Base-by-base conservation (phyloP, 2,113 vertebrate species). In the Sylvia atricapilla region DNA sequence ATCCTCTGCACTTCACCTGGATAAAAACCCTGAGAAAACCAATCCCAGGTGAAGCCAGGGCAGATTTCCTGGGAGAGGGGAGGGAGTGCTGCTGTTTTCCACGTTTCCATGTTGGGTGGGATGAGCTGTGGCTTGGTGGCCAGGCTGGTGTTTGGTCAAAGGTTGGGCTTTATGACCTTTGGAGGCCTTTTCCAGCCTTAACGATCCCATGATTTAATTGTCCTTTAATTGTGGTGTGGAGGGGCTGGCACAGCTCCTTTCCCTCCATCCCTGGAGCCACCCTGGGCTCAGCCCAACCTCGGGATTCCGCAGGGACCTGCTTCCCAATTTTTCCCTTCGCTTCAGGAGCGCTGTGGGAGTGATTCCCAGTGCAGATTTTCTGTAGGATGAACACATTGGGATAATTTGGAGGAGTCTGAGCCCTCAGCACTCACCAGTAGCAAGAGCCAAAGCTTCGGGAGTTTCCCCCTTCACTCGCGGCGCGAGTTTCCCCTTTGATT, bases 281-380 rank as follows among this genome's bases (percentile, higher is more conserved):
- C n/a, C 39, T 11, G 1, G 0, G 4, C 13, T 25, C 25, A 13
- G 72, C 62, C 39, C 43, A 2, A 1, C 33, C 52, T 0, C 1
- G 0, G 5, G 8, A 3, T 16, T 55, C 23, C 23, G 15, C n/a
- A 18, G 70, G 83, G 62, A 58, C 2, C 25, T 3, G 28, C 13
- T 28, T 17, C 52, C 5, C 9, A 2, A 13, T 14, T 60, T 7
- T 10, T 18, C 22, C 8, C 8, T 46, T 14, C 11, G 1, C 35
- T 7, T 30, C 0, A 8, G 8, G 43, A 23, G 10, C 7, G 0
- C 5, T 1, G 12, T 7, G 70, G 0, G 47, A 22, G 41, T 2
- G 58, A 43, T 33, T 73, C 74, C 44, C 47, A 15, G 52, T 1
- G 4, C 16, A 0, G n/a, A 3, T 21, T 79, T 95, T 47, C 11